phyloP scores from a whole-genome alignment of 1,140 invertebrate genomes.

The Octopus bimaculoides region DNA sequence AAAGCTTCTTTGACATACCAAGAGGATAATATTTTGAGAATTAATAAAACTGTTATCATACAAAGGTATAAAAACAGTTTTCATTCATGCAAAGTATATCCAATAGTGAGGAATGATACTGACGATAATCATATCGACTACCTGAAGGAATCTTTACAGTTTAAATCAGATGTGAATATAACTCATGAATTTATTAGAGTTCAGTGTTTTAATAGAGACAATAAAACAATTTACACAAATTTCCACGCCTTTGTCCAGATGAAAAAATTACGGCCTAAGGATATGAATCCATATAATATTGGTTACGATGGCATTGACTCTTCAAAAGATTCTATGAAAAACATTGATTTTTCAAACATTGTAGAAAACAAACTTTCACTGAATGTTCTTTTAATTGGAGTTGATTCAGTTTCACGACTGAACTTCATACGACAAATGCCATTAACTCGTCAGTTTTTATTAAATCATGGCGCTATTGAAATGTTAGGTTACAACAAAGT shows the following conservation, averaged over 20 bases:
- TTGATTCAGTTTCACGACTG: constrained; percentile 77
- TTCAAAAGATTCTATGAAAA: not conserved
- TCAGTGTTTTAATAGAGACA: constrained; percentile 38
- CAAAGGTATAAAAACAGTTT: constrained; percentile 37
- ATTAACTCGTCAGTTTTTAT: constrained; percentile 64
- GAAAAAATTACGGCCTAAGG: constrained; percentile 33
- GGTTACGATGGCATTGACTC: not conserved
- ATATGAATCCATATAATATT: not conserved
- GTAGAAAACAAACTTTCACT: not conserved
- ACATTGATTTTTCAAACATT: not conserved
- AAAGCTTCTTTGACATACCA: constrained; percentile 54
- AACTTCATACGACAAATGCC: constrained; percentile 79
- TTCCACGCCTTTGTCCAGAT: constrained; percentile 51
- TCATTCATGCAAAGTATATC: constrained; percentile 48
- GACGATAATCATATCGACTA: constrained; percentile 26
- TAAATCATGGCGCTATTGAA: constrained; percentile 27
- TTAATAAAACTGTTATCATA: constrained; percentile 42
- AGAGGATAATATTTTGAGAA: constrained; percentile 38
- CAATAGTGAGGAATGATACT: constrained; percentile 42
- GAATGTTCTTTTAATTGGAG: constrained; percentile 70
- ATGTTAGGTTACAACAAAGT: constrained; percentile 31
- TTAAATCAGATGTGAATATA: constrained; percentile 28
- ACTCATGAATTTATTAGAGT: constrained; percentile 46
- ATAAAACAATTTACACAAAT: constrained; percentile 52
- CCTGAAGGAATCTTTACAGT: constrained; percentile 18